Conservation (phyloP, 2,888 invertebrate species). For the Nomada hirtipes region DNA sequence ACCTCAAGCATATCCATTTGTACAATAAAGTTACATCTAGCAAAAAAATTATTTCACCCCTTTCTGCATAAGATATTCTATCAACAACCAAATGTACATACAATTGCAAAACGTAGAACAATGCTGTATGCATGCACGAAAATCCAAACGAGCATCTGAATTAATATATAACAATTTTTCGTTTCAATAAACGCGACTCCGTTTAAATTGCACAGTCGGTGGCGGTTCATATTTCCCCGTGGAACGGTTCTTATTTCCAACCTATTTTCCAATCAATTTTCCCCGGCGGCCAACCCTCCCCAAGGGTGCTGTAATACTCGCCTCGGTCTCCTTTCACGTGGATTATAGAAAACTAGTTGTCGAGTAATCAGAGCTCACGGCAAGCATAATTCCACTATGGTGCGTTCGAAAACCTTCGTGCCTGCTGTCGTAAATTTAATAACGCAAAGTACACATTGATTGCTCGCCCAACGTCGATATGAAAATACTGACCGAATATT, state of each 20-base stretch:
- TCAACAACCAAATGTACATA: too few species aligned
- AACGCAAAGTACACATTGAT: constrained; percentile 31
- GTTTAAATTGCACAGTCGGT: constrained; percentile 16
- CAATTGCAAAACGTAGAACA: too few species aligned
- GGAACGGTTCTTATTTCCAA: constrained; percentile 23
- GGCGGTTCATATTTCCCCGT: constrained; percentile 16
- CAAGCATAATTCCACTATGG: constrained; percentile 1
- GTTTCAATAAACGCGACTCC: background rate
- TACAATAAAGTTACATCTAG: too few species aligned
- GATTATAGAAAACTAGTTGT: constrained; percentile 19
- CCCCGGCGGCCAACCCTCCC: background rate
- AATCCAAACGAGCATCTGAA: background rate
- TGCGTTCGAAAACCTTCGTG: background rate
- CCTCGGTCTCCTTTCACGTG: constrained; percentile 1
- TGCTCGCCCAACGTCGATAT: constrained; percentile 8
- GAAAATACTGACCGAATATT: constrained; percentile 25
- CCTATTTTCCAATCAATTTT: constrained; percentile 34
- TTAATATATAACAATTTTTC: background rate
- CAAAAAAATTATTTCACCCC: too few species aligned
- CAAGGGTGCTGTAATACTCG: constrained; percentile 5
- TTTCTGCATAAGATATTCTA: too few species aligned
- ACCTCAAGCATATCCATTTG: too few species aligned
- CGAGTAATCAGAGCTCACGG: constrained; percentile 11
- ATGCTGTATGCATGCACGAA: too few species aligned
- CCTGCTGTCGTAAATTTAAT: constrained; percentile 25